Conservation (phyloP, 2,797 vertebrate species). For the Dryobates pubescens region DNA sequence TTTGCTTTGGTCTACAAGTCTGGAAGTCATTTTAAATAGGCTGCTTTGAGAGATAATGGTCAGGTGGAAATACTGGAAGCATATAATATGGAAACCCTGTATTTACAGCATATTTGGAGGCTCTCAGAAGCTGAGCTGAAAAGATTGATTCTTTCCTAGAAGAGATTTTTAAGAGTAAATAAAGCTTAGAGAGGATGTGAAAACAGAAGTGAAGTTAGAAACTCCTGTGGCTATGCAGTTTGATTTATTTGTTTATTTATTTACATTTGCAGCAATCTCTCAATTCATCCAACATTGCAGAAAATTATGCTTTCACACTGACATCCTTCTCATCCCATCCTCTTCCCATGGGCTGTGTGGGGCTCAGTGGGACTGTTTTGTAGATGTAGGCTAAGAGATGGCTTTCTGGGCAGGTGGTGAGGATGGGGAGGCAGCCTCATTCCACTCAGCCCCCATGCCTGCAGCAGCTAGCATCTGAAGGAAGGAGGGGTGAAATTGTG, state of each 20-base stretch:
- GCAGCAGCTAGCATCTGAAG: fast-evolving
- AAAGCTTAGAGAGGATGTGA: not conserved
- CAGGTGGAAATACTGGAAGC: constrained; percentile 40
- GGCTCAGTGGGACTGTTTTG: not conserved
- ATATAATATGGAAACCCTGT: not conserved
- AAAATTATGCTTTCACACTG: not conserved
- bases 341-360: not conserved
- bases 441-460: fast-evolving
- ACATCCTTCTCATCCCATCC: not conserved
- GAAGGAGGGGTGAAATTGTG: not conserved
- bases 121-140: not conserved
- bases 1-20: constrained; percentile 55
- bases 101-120: not conserved
- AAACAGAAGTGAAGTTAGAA: not conserved
- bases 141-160: not conserved
- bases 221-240: not conserved
- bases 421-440: fast-evolving
- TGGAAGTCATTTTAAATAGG: constrained; percentile 43
- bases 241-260: not conserved
- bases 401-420: fast-evolving
- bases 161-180: constrained; percentile 16
- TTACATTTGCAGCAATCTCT: not conserved
- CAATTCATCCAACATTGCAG: not conserved
- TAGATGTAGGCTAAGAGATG: not conserved
- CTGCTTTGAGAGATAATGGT: constrained; percentile 46